These are phyloP conservation scores for Lepidurus arcticus DNA, from an alignment of 1,140 invertebrate species.

Conservation along the genomic window DNA sequence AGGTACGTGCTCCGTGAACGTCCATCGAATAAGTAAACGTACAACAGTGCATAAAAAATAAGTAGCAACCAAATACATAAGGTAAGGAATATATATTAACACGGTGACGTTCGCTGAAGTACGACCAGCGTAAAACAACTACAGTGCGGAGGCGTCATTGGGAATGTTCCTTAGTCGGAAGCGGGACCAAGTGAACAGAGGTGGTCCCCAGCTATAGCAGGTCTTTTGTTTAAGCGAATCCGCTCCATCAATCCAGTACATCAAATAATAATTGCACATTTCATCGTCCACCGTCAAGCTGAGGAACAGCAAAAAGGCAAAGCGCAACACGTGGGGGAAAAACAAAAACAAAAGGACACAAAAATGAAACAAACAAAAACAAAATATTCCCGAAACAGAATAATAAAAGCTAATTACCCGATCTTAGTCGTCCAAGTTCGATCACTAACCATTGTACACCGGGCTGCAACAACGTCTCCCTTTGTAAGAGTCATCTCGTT, in stretches of 20 bases:
- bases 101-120: neutral
- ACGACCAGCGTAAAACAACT: neutral
- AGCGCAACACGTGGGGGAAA: neutral
- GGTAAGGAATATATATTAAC: constrained; percentile 10
- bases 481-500: constrained; percentile 48
- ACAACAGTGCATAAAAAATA: neutral
- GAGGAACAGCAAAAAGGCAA: constrained; percentile 37
- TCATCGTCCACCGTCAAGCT: constrained; percentile 86
- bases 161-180: constrained; percentile 45
- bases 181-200: constrained; percentile 45
- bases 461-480: constrained; percentile 62
- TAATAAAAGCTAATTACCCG: constrained; percentile 55
- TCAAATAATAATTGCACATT: constrained; percentile 99
- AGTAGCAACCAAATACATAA: neutral
- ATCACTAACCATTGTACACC: constrained; percentile 79
- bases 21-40: constrained; percentile 20
- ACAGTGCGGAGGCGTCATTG: constrained; percentile 40
- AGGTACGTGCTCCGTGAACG: neutral
- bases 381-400: constrained; percentile 17
- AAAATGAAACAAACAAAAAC: constrained; percentile 26
- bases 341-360: constrained; percentile 21
- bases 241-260: constrained; percentile 92
- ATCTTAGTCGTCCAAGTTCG: constrained; percentile 60
- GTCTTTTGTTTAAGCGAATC: constrained; percentile 71
- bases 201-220: constrained; percentile 69